Evolutionary conservation across 2,113 vertebrate species (phyloP).

Genomic region (Paracanthobrama guichenoti): DNA sequence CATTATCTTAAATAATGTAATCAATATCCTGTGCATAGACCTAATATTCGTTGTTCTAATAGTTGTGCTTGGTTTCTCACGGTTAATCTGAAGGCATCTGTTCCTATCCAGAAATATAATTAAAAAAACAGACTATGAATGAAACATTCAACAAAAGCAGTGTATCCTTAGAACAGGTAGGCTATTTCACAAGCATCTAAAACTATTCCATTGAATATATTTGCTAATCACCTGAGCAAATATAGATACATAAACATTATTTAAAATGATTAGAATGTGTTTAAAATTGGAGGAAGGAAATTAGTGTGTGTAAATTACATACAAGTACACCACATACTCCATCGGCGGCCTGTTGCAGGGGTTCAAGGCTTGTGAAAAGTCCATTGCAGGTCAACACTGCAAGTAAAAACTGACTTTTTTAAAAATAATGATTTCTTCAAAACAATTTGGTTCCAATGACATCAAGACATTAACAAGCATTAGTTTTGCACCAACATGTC

Average conservation of each 20-base stretch:
- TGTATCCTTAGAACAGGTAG: background rate
- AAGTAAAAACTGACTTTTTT: background rate
- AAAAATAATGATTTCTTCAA: background rate
- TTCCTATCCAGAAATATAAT: background rate
- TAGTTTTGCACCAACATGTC: background rate
- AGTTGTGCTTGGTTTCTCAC: background rate
- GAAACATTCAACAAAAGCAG: background rate
- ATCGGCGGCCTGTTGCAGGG: background rate
- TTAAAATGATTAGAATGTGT: background rate
- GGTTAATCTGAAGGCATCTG: background rate
- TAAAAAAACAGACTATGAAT: background rate
- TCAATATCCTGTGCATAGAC: background rate
- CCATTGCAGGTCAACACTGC: background rate
- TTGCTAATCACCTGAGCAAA: background rate
- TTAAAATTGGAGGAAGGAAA: too few relatives aligned
- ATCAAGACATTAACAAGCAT: background rate
- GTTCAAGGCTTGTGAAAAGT: background rate
- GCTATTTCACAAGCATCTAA: background rate
- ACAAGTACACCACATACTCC: background rate
- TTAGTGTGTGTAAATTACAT: background rate
- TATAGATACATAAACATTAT: background rate
- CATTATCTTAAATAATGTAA: background rate
- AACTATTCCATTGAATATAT: background rate
- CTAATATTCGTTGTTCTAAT: background rate
- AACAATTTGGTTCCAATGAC: background rate